Base-by-base conservation (phyloP, 2,797 vertebrate genomes). In the Centroberyx gerrardi region DNA sequence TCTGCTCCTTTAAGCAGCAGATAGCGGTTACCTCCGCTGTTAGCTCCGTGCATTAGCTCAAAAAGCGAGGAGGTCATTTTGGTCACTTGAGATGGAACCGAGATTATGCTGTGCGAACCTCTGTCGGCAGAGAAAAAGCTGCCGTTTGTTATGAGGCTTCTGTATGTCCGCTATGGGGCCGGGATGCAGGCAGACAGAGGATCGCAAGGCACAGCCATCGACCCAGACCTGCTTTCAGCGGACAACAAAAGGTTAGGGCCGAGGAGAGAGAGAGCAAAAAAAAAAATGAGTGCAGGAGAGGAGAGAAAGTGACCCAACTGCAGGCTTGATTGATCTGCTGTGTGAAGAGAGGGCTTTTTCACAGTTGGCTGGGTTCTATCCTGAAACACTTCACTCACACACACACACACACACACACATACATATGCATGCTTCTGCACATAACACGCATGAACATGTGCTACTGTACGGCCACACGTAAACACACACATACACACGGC, bases 11-110 rank as follows among this genome's bases (percentile, higher is more conserved):
- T 38, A 78, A 75, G 74, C 62, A 74, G 73, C 71, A 78, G 80
- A 86, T 69, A 48, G 53, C 68, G 65, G 75, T 64, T 85, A 71
- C 53, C 62, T 78, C 75, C 44, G 62, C 72, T 38, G 52, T 76
- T 80, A 80, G 81, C 63, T 82, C 71, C 69, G 68, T 78, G 71
- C 79, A 90, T 87, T 88, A 86, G 76, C 54, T 76, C 72, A 74
- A 75, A 22, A 81, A 79, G 68, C 68, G 73, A 84, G 63, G 69
- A 78, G 81, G 85, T 83, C 36, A 77, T 87, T 87, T 84, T 87
- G 74, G 80, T 87, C 77, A 86, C 76, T 87, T 81, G 76, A 85
- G 75, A 89, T 65, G 62, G 72, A 89, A 68, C 46, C 68, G 67
- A 60, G 46, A 69, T 76, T 69, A 68, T 71, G 72, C 64, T 72